These are phyloP conservation scores for Megalops cyprinoides DNA, from an alignment of 2,797 vertebrate species.

Conservation along the genomic window DNA sequence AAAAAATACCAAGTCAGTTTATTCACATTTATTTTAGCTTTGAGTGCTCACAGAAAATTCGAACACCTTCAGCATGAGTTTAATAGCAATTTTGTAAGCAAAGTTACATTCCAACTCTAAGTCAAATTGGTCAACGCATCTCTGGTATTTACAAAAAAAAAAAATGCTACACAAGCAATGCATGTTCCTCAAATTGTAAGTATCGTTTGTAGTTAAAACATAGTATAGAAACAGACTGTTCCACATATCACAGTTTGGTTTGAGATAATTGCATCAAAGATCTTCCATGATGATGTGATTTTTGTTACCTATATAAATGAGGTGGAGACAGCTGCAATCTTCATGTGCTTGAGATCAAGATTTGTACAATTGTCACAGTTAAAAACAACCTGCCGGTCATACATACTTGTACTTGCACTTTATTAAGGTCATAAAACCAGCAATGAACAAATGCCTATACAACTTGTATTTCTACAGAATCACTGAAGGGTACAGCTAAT, in stretches of 20 bases:
- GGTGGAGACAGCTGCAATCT: constrained; percentile 6
- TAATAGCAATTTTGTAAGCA: constrained; percentile 90
- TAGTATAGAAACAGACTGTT: constrained; percentile 88
- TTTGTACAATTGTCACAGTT: constrained; percentile 75
- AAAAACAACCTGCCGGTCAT: constrained; percentile 88
- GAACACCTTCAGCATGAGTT: constrained; percentile 89
- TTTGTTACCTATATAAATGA: neutral
- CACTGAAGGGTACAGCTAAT: constrained; percentile 93
- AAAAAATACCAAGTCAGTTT: constrained; percentile 51
- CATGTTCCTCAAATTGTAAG: constrained; percentile 81
- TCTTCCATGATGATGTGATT: neutral
- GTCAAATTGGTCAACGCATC: constrained; percentile 89
- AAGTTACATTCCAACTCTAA: constrained; percentile 93
- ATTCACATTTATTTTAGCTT: constrained; percentile 94
- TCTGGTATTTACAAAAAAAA: constrained; percentile 90
- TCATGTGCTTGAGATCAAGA: constrained; percentile 41
- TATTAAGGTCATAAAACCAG: constrained; percentile 97
- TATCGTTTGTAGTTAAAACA: constrained; percentile 85
- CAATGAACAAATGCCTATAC: constrained; percentile 99
- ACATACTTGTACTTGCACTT: constrained; percentile 92
- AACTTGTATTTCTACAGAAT: constrained; percentile 98
- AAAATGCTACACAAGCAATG: constrained; percentile 86
- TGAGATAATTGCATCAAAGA: constrained; percentile 58
- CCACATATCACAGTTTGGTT: constrained; percentile 86
- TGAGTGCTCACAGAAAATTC: constrained; percentile 93